phyloP scores from a whole-genome alignment of 2,888 invertebrate genomes.

The Entomobrya proxima region DNA sequence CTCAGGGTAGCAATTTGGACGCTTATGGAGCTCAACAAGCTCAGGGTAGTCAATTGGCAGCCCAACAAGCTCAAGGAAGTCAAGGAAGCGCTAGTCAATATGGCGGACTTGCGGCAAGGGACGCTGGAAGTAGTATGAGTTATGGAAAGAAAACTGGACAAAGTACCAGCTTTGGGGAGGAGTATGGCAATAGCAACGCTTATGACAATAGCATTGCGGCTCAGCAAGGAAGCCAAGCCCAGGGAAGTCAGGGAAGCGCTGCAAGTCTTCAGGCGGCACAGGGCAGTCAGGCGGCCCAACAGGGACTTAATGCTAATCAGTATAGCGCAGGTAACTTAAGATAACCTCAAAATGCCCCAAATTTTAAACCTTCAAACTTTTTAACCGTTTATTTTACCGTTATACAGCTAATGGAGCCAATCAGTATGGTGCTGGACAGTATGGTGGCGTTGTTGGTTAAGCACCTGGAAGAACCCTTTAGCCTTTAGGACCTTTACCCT shows the following conservation, averaged over 20 bases:
- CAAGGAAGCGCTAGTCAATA: slow-evolving; percentile 47
- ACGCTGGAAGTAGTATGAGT: slow-evolving; percentile 59
- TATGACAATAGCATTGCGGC: slow-evolving; percentile 62
- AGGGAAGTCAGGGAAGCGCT: slow-evolving; percentile 51
- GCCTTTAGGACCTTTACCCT: no score
- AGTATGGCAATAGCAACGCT: slow-evolving; percentile 56
- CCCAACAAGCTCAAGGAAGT: slow-evolving; percentile 16
- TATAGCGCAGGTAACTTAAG: slow-evolving; percentile 38
- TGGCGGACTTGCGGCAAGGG: slow-evolving; percentile 32
- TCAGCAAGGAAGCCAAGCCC: slow-evolving; percentile 37
- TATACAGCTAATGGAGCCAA: slow-evolving; percentile 6
- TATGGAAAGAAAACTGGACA: slow-evolving; percentile 64
- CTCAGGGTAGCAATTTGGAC: slow-evolving; percentile 47
- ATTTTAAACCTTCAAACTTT: background rate
- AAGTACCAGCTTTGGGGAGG: slow-evolving; percentile 64
- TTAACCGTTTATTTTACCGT: background rate
- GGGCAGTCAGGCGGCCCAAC: slow-evolving; percentile 55
- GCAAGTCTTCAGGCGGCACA: slow-evolving; percentile 62
- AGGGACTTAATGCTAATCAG: slow-evolving; percentile 45
- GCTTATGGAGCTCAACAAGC: slow-evolving; percentile 47
- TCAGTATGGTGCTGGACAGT: background rate
- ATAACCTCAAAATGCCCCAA: background rate
- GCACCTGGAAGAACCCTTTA: no score
- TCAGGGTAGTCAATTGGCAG: slow-evolving; percentile 52
- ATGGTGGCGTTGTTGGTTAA: background rate